phyloP scores from a whole-genome alignment of 2,888 invertebrate genomes.

The Calliopum simillimum region DNA sequence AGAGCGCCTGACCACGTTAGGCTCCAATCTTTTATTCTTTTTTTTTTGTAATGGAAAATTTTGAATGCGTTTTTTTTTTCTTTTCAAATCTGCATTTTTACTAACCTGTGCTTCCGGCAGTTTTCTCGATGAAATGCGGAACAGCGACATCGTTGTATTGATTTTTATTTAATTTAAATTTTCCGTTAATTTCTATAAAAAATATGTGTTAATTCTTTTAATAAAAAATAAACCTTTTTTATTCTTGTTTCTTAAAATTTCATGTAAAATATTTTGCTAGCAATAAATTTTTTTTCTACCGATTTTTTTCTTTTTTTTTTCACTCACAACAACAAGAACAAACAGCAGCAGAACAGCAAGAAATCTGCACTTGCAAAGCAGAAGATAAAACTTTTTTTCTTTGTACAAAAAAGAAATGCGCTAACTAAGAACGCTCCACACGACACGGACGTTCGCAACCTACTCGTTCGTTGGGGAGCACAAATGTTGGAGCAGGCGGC shows the following conservation, averaged over 20 bases:
- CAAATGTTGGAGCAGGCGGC: neutral
- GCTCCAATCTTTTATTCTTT: neutral
- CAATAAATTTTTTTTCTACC: neutral
- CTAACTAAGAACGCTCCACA: constrained; percentile 20
- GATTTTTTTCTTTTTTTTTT: constrained; percentile 25
- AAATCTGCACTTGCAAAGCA: constrained; percentile 24
- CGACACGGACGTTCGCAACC: constrained; percentile 31
- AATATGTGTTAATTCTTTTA: no score
- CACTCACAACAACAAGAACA: constrained; percentile 39
- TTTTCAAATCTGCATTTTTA: constrained; percentile 33
- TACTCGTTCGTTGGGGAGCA: constrained; percentile 24
- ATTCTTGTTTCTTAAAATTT: neutral
- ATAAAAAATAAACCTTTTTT: neutral
- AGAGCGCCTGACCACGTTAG: neutral
- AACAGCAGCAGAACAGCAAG: neutral
- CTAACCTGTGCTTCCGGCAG: constrained; percentile 74
- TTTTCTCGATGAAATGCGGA: constrained; percentile 74
- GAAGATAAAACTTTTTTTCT: neutral
- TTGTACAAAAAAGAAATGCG: constrained; percentile 9
- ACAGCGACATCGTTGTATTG: constrained; percentile 72
- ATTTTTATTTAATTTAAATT: neutral
- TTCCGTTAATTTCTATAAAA: constrained; percentile 29
- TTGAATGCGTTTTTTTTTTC: neutral
- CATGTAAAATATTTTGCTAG: constrained; percentile 6
- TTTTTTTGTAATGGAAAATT: neutral